phyloP scores from a whole-genome alignment of 2,888 invertebrate genomes.

The Cephus nigrinus region DNA sequence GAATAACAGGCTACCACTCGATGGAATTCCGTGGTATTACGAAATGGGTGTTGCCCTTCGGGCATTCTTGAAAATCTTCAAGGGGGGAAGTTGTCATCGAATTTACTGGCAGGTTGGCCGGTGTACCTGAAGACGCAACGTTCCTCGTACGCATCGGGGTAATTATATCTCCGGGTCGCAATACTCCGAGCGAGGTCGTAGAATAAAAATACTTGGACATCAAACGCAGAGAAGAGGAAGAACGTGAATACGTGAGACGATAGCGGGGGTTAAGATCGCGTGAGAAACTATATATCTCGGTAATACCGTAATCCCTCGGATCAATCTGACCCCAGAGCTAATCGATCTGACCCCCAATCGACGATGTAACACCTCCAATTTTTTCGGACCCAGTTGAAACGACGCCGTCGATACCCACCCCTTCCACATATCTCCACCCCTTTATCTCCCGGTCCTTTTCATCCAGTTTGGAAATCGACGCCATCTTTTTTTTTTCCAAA shows the following conservation, averaged over 20 bases:
- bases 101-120: neutral
- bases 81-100: neutral
- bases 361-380: neutral
- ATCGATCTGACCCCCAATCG: slow-evolving; percentile 3
- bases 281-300: slow-evolving; percentile 35
- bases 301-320: slow-evolving; percentile 28
- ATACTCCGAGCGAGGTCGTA: neutral
- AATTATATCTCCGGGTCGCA: neutral
- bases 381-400: neutral
- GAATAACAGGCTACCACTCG: slow-evolving; percentile 35
- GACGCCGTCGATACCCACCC: neutral
- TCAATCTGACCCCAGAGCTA: slow-evolving; percentile 11
- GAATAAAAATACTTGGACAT: neutral
- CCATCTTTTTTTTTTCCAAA: neutral
- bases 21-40: slow-evolving; percentile 36
- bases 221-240: neutral
- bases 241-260: slow-evolving; percentile 12
- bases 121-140: neutral
- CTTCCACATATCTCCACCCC: neutral
- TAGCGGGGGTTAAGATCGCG: slow-evolving; percentile 36
- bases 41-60: neutral
- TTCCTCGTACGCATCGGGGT: neutral
- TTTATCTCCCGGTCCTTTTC: neutral
- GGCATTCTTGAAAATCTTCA: neutral
- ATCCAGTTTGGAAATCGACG: neutral